Evolutionary conservation across 2,797 vertebrate genomes (phyloP), one percentile per base, ranked within the genome.

Genomic region (Pipistrellus nathusii): DNA sequence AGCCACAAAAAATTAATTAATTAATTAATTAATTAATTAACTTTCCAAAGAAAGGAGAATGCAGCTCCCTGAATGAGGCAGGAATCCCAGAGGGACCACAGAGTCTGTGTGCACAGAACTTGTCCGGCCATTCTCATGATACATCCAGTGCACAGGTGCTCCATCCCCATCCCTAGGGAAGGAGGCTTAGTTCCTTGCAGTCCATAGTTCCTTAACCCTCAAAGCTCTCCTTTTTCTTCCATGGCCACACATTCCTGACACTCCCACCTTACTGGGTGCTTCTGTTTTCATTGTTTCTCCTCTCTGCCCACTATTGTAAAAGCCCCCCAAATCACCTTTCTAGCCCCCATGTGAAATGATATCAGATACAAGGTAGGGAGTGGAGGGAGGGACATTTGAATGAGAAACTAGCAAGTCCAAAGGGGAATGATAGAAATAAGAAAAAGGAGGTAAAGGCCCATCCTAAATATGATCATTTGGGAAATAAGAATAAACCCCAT

Each of bases 21-120:
- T 38, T 38, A 38, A 41, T 41, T 41, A 41, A 41, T 41, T 41
- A 41, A 41, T 41, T 41, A 41, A 41, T 41, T 41, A 41, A 41
- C 46, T 88, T 91, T 84, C 32, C 72, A 96, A 95, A 86, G 15
- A 77, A 87, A 94, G 38, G 77, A 84, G 68, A 82, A 64, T 3
- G 41, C 0, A 32, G 41, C 32, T 72, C 10, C 14, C 73, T 21
- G 3, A 55, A 4, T 23, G 41, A 92, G n/a, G 27, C 38, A 44
- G 55, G 30, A 64, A 72, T 48, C 35, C 64, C 20, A 51, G 20
- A 7, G 35, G 23, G n/a, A 75, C 30, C 17, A 35, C 2, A 13
- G 1, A 27, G 23, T 77, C 38, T 23, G 25, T 0, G 2, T 2
- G 4, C 15, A 2, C 1, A 11, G 53, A 62, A 75, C 23, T 13